Conservation (phyloP, 1,140 invertebrate genomes). For the Cepaea nemoralis region DNA sequence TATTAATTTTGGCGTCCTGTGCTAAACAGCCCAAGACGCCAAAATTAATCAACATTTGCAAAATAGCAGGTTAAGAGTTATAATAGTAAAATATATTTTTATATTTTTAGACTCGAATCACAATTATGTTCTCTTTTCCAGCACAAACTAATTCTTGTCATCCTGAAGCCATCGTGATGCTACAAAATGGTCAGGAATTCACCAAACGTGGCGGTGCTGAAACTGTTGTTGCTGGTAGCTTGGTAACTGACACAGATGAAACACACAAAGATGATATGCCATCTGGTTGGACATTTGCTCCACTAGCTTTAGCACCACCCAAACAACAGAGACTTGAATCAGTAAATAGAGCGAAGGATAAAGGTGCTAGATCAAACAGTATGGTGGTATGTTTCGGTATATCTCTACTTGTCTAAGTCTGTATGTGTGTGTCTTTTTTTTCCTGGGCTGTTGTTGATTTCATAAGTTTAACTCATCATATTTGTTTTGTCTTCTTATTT, state of each 20-base stretch:
- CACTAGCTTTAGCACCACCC: conserved; percentile 12
- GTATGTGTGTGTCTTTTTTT: too few species aligned
- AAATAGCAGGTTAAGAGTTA: not conserved
- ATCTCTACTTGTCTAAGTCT: too few species aligned
- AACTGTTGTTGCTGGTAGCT: not conserved
- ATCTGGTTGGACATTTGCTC: not conserved
- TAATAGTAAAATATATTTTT: not conserved
- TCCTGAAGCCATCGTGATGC: not conserved
- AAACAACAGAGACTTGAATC: conserved; percentile 44
- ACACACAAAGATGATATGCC: not conserved
- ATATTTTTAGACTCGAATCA: not conserved
- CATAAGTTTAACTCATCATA: too few species aligned
- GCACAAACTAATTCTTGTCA: not conserved
- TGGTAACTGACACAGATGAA: not conserved
- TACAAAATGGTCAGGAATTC: not conserved
- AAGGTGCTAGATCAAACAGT: conserved; percentile 33
- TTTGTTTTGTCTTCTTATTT: too few species aligned
- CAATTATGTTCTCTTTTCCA: not conserved
- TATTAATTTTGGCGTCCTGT: too few species aligned
- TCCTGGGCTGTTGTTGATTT: too few species aligned
- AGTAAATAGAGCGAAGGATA: conserved; percentile 34
- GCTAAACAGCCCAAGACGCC: too few species aligned
- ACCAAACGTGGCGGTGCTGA: not conserved
- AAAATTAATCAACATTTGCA: not conserved
- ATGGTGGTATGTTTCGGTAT: conserved; percentile 39